Base-by-base conservation (phyloP, 2,888 invertebrate genomes). In the Tachystola acroxantha region DNA sequence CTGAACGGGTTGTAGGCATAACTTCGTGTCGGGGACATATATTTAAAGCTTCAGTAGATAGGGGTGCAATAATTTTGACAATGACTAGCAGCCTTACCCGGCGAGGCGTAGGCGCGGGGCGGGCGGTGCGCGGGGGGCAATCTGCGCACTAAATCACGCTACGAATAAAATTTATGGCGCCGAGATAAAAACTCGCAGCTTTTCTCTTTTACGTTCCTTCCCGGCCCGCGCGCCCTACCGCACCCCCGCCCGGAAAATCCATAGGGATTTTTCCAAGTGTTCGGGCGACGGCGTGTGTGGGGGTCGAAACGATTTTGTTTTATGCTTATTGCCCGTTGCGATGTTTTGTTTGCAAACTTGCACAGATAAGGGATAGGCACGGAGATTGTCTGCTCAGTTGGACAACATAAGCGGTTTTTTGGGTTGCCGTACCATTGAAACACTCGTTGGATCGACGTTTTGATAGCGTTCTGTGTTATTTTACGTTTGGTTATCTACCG, bases 181-280 rank as follows among this genome's bases (percentile, higher is more conserved):
- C 86, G 86, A 88, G 88, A 88, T 88, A 88, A 88, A 88, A 88
- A 88, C 88, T 88, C 88, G 88, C 86, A 88, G 88, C 88, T 88
- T 88, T 88, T 88, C 88, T 88, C 88, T 88, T 88, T 87, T 87
- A 86, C 85, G 85, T 85, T 84, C 82, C 79, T 84, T 81, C 76
- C 73, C 77, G 72, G 65, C 60, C 45, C 56, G 53, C 50, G 48
- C 57, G 40, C 50, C 47, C 57, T 48, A 46, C 48, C 50, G 50
- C 57, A 54, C 50, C 68, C 66, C 73, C 72, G 65, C 70, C 66
- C 69, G 78, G 85, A 84, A 86, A 85, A 85, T 84, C 85, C 85
- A 81, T 84, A 85, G 82, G 86, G 85, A 84, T 84, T 86, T 85
- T 85, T 85, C 84, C 85, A 82, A 85, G 85, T 82, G 85, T 78